Percentiles rank a stretch among this genome's conserved stretches.
Conservation (phyloP, 23 tunicate species). For the Halocynthia roretzi region DNA sequence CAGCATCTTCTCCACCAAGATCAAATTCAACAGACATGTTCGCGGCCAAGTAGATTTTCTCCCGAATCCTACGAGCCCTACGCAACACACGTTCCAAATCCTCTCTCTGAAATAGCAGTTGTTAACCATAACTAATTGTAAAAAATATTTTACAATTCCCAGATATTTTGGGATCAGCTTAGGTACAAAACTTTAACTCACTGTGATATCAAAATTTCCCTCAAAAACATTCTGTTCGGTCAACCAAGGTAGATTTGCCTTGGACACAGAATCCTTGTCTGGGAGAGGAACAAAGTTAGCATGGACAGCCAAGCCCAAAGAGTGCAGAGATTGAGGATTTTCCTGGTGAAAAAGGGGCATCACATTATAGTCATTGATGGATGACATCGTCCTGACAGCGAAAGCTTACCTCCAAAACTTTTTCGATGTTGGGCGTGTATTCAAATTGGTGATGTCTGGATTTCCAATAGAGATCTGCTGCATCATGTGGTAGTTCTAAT, state of each 20-base stretch:
- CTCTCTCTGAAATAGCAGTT: constrained; percentile 37
- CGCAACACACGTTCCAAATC: constrained; percentile 51
- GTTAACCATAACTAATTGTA: no score
- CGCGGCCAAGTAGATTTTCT: constrained; percentile 58
- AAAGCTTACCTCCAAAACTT: constrained; percentile 32
- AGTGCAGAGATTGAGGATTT: constrained; percentile 70
- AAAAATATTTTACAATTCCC: no score
- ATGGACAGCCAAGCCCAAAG: constrained; percentile 51
- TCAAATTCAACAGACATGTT: constrained; percentile 52
- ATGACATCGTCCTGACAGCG: background rate
- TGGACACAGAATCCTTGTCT: constrained; percentile 34
- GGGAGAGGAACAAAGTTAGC: constrained; percentile 33
- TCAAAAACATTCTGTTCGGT: constrained; percentile 60
- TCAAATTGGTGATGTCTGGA: constrained; percentile 57
- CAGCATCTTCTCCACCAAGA: background rate
- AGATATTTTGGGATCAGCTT: no score
- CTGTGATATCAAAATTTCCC: constrained; percentile 84
- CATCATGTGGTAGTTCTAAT: constrained; percentile 12
- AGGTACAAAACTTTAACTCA: background rate
- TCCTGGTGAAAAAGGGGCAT: constrained; percentile 3
- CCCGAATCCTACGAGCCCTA: constrained; percentile 52
- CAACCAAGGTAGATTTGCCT: constrained; percentile 54
- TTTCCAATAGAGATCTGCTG: constrained; percentile 57
- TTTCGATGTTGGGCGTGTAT: constrained; percentile 50
- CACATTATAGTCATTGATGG: background rate